Evolutionary conservation across 2,113 vertebrate species (phyloP), one percentile per base, ranked within the genome.

Genomic region (Myrmophylax atrothorax): DNA sequence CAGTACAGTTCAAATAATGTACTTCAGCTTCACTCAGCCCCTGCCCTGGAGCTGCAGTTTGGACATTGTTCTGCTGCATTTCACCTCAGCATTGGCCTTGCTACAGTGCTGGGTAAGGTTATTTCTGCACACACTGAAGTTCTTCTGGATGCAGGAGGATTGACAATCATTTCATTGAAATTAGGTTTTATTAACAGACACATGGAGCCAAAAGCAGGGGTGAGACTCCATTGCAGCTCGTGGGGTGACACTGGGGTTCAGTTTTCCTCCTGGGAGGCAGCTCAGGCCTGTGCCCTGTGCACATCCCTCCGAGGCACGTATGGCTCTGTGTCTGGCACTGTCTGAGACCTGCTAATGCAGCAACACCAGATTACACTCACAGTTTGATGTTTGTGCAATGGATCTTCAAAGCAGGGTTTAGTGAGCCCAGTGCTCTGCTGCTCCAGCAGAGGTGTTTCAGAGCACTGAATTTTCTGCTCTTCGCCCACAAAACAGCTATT

Each of bases 391-490:
- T 46, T 35, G 73, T 67, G 38, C 82, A n/a, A 19, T 25, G 78
- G 59, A 38, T 70, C 75, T 60, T 69, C 68, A 14, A 55, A 82
- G 69, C 56, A 77, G 38, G 52, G 19, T 25, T 89, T 40, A 40
- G 62, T 14, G 44, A 87, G 68, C 46, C 35, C 52, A 23, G 18
- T 29, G 22, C n/a, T 80, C 55, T 40, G 20, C 60, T 68, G 59
- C 50, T 69, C 6, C 38, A 28, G 31, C 74, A 44, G 23, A 53
- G 77, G 46, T 35, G 44, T 31, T 87, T 89, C 29, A 75, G 84
- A 78, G 55, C 60, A 20, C 37, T 55, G 86, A 23, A 47, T 93
- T 87, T 93, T 64, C 60, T 75, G 80, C 73, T 82, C 84, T 70
- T 84, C 5, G 2, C 47, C 56, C 77, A 72, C 60, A 59, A 22